phyloP scores from a whole-genome alignment of 2,797 vertebrate genomes.

The Hirundo rustica region DNA sequence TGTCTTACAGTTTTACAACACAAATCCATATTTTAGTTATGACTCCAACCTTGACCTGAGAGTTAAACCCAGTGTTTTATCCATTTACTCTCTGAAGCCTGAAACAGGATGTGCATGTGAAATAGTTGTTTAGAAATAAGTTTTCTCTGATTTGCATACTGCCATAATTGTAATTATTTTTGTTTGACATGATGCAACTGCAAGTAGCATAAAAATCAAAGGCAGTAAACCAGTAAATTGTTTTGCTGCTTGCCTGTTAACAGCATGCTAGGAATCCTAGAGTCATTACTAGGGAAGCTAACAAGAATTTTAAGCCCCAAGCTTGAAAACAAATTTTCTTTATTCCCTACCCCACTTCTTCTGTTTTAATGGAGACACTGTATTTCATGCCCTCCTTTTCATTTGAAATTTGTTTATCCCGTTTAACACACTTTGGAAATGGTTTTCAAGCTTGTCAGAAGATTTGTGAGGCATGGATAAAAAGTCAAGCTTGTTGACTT shows the following conservation, averaged over 20 bases:
- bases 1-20: conserved; percentile 8
- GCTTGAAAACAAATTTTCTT: conserved; percentile 30
- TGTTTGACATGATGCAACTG: conserved; percentile 47
- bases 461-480: conserved; percentile 54
- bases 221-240: conserved; percentile 62
- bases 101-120: not conserved
- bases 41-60: conserved; percentile 54
- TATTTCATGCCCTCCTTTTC: not conserved
- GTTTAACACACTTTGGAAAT: conserved; percentile 58
- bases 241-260: conserved; percentile 56
- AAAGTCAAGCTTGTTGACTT: conserved; percentile 57
- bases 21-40: conserved; percentile 40
- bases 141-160: conserved; percentile 41
- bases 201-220: conserved; percentile 66
- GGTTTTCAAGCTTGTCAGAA: conserved; percentile 59
- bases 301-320: not conserved
- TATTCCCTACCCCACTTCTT: not conserved
- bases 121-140: not conserved
- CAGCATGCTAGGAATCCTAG: conserved; percentile 44
- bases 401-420: conserved; percentile 51
- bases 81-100: conserved; percentile 26
- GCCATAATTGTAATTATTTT: conserved; percentile 64
- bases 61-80: conserved; percentile 46
- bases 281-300: conserved; percentile 12
- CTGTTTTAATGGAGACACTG: not conserved